These are phyloP conservation scores for Gymnarchus niloticus DNA, from an alignment of 2,113 vertebrate species.

Conservation along the genomic window DNA sequence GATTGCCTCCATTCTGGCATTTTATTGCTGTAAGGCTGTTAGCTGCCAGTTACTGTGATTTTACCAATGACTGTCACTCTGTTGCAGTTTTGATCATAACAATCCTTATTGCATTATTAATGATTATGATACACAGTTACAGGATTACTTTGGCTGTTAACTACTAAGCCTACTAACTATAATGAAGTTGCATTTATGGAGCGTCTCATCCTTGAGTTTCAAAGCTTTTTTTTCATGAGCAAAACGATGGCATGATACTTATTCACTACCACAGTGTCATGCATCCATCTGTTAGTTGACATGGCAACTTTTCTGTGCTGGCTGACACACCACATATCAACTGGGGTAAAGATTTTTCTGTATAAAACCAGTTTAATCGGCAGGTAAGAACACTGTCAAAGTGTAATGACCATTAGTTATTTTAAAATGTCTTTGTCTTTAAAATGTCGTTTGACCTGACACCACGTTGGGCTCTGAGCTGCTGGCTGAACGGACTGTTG, in stretches of 20 bases:
- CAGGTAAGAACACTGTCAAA: background rate
- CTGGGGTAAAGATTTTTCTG: background rate
- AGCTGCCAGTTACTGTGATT: slow-evolving; percentile 52
- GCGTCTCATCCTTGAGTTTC: background rate
- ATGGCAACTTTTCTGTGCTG: slow-evolving; percentile 2
- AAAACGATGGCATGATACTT: background rate
- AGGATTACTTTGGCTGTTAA: background rate
- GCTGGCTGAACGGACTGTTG: background rate
- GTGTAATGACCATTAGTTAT: background rate
- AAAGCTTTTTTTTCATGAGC: background rate
- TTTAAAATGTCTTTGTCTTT: background rate
- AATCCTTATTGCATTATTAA: background rate
- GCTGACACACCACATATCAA: background rate
- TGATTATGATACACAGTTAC: background rate
- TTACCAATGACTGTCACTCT: slow-evolving; percentile 60
- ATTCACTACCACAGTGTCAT: background rate
- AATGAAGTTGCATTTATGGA: background rate
- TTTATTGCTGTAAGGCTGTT: slow-evolving; percentile 59
- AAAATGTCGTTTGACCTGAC: background rate
- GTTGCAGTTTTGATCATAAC: slow-evolving; percentile 54
- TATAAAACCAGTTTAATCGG: background rate
- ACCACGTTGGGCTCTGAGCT: background rate
- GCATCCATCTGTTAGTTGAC: slow-evolving; percentile 9
- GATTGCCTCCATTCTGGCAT: slow-evolving; percentile 60
- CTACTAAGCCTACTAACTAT: background rate